Evolutionary conservation across 2,888 invertebrate genomes (phyloP).

Genomic region (Altica lythri): DNA sequence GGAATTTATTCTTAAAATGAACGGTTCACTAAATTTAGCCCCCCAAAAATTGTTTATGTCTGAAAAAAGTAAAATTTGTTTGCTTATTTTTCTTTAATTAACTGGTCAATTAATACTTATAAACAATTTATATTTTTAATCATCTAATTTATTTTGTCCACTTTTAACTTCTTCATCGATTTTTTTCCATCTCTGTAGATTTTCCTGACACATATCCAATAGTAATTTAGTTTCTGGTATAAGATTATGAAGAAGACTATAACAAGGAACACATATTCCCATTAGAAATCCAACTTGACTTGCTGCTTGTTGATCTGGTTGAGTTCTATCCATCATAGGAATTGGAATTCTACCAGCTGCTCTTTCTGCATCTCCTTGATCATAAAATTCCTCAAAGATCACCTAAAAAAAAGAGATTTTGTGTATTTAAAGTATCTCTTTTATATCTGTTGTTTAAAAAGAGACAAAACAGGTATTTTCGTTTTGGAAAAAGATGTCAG

Average conservation of each 20-base stretch:
- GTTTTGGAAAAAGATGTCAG: background rate
- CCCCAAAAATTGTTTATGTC: too few species aligned
- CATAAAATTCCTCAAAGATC: slow-evolving; percentile 82
- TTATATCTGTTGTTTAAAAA: background rate
- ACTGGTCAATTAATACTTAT: background rate
- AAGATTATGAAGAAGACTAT: slow-evolving; percentile 68
- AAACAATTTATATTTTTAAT: slow-evolving; percentile 7
- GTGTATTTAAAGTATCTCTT: background rate
- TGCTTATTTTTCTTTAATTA: too few species aligned
- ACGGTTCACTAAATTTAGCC: too few species aligned
- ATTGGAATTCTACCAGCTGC: slow-evolving; percentile 65
- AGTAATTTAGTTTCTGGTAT: slow-evolving; percentile 74
- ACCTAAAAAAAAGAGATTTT: slow-evolving; percentile 52
- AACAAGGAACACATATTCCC: slow-evolving; percentile 83
- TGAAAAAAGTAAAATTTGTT: too few species aligned
- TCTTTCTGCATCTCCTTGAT: slow-evolving; percentile 63
- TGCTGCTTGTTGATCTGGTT: slow-evolving; percentile 74
- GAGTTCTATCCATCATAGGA: slow-evolving; percentile 70
- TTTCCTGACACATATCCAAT: slow-evolving; percentile 67
- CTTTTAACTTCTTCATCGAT: slow-evolving; percentile 48
- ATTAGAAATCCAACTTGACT: slow-evolving; percentile 82
- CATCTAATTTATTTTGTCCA: background rate
- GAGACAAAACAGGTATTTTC: background rate
- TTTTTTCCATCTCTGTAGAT: slow-evolving; percentile 67
- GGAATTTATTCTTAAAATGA: too few species aligned